Evolutionary conservation across 2,113 vertebrate species (phyloP), one percentile per base, ranked within the genome.

Genomic region (Syngnathus typhle): DNA sequence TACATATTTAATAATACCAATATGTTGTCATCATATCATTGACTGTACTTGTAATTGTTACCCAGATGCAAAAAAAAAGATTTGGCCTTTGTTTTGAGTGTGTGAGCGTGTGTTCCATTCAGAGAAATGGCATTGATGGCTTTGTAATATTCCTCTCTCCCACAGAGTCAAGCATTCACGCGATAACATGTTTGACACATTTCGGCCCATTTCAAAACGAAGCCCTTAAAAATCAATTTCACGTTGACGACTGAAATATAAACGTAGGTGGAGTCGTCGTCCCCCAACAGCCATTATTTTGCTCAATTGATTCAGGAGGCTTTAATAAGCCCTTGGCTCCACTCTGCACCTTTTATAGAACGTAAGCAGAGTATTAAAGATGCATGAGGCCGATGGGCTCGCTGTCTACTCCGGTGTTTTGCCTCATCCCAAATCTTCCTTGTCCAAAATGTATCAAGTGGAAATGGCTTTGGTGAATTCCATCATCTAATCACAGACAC

Each of bases 401-500:
- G 72, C 82, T 81, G 79, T 86, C 84, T 87, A 66, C 70, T 82
- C 65, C 66, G 61, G 75, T 78, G 67, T 83, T 79, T 6, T 6
- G 61, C 70, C 60, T 68, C 72, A 80, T 83, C 80, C 80, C 76
- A 64, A 66, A 72, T 80, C 68, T 76, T 73, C 85, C 83, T 85
- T 88, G 83, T 88, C 82, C 84, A 81, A 84, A 89, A 88, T 86
- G 88, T 86, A 85, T 78, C 80, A 88, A 84, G 88, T 84, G 82
- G 82, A 87, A 88, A 87, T 84, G 82, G 77, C 75, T 85, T 85
- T 82, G 88, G 83, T 83, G 86, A 80, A 84, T 88, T 88, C 86
- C 87, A 84, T 88, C 87, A 86, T 87, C 82, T 85, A 86, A 88
- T 87, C 86, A 86, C 86, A 88, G 88, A 88, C 84, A 76, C 86